phyloP scores from a whole-genome alignment of 2,797 vertebrate genomes.

The Muraenolepis orangiensis region DNA sequence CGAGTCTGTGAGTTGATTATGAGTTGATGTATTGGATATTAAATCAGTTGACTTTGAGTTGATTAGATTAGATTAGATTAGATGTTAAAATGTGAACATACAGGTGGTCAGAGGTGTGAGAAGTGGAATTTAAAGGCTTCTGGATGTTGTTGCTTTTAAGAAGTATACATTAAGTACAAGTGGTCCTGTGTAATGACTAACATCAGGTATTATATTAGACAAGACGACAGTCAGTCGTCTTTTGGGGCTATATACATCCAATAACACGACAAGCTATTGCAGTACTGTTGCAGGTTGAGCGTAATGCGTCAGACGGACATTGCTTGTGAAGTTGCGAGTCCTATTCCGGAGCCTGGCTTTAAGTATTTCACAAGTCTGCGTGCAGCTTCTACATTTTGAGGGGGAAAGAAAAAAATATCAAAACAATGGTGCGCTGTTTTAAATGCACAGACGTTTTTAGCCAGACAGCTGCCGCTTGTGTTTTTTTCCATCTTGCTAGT shows the following conservation, averaged over 20 bases:
- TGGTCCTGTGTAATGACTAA: not conserved
- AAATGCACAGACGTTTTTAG: slow-evolving; percentile 47
- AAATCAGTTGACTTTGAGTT: not conserved
- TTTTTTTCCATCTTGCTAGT: slow-evolving; percentile 57
- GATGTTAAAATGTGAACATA: not conserved
- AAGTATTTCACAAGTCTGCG: slow-evolving; percentile 16
- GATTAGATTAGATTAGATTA: too few relatives aligned
- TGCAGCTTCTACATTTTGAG: slow-evolving; percentile 43
- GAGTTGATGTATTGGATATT: not conserved
- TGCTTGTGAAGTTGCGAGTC: not conserved
- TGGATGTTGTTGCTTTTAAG: not conserved
- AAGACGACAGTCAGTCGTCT: too few relatives aligned
- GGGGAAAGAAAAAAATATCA: slow-evolving; percentile 22
- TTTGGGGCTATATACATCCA: too few relatives aligned
- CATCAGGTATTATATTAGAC: not conserved
- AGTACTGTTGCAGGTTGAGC: not conserved
- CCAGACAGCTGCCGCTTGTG: slow-evolving; percentile 62
- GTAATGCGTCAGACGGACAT: not conserved
- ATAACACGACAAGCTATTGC: too few relatives aligned
- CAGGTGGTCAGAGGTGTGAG: not conserved
- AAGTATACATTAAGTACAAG: not conserved
- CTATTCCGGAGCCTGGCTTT: slow-evolving; percentile 12
- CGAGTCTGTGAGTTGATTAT: not conserved
- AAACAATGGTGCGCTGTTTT: slow-evolving; percentile 63
- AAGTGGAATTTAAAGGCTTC: not conserved